Evolutionary conservation across 2,797 vertebrate species (phyloP).

Genomic region (Platalea minor): DNA sequence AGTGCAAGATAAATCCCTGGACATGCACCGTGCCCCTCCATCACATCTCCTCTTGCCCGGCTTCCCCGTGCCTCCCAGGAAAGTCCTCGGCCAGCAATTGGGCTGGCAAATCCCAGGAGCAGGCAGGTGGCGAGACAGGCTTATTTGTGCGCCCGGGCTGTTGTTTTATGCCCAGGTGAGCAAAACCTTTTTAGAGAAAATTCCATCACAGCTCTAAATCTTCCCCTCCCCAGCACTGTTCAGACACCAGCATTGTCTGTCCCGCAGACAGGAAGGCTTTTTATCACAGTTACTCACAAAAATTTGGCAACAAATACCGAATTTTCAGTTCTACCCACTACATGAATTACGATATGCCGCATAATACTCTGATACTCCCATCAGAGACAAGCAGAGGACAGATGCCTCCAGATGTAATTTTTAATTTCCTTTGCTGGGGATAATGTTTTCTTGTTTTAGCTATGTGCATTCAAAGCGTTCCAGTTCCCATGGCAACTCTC

Average conservation of each 20-base stretch:
- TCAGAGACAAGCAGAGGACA: constrained; percentile 12
- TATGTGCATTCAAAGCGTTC: constrained; percentile 20
- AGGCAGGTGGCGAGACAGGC: fast-evolving
- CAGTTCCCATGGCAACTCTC: constrained; percentile 59
- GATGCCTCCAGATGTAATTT: constrained; percentile 47
- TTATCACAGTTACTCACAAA: not conserved
- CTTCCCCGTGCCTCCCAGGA: not conserved
- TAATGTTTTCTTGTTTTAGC: constrained; percentile 49
- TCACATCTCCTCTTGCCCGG: not conserved
- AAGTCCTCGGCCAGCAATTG: not conserved
- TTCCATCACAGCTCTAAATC: not conserved
- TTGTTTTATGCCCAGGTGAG: not conserved
- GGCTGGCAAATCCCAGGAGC: not conserved
- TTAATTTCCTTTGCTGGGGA: constrained; percentile 52
- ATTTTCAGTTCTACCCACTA: constrained; percentile 8
- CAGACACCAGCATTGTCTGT: not conserved
- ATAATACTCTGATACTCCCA: not conserved
- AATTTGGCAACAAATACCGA: not conserved
- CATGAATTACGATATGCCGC: not conserved
- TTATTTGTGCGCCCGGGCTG: not conserved
- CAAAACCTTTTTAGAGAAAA: not conserved
- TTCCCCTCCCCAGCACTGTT: not conserved
- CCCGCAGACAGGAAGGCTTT: not conserved
- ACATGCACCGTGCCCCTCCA: fast-evolving
- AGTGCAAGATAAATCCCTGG: not conserved